phyloP scores from a whole-genome alignment of 2,888 invertebrate species.

The Lochmaea crataegi region DNA sequence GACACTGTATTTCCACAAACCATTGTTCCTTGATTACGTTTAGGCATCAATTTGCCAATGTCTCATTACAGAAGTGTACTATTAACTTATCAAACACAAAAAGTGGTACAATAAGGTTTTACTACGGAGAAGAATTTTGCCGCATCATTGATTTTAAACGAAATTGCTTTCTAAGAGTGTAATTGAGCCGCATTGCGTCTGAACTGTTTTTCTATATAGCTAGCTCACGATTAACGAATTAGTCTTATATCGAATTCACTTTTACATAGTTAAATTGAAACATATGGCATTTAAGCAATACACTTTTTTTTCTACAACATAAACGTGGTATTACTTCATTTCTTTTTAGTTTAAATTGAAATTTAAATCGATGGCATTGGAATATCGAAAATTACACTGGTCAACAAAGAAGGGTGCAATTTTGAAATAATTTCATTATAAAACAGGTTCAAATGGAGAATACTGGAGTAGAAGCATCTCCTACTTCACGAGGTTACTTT shows the following conservation, averaged over 20 bases:
- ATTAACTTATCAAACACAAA: slow-evolving; percentile 41
- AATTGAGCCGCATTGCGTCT: slow-evolving; percentile 33
- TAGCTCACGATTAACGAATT: slow-evolving; percentile 29
- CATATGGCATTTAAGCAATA: not conserved
- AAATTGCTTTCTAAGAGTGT: slow-evolving; percentile 41
- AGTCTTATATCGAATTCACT: slow-evolving; percentile 10
- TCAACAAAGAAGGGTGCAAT: not conserved
- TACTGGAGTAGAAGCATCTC: too few relatives aligned
- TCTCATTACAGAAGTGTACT: slow-evolving; percentile 37
- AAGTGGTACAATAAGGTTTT: slow-evolving; percentile 43
- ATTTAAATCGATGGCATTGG: not conserved
- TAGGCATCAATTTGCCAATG: slow-evolving; percentile 41
- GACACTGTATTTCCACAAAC: not conserved
- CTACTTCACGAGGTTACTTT: too few relatives aligned
- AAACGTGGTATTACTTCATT: not conserved
- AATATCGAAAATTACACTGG: not conserved
- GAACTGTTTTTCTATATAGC: slow-evolving; percentile 32
- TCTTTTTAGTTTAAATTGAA: not conserved
- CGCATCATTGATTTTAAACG: slow-evolving; percentile 41
- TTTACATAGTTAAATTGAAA: not conserved
- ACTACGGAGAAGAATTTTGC: slow-evolving; percentile 40
- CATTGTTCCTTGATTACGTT: slow-evolving; percentile 32
- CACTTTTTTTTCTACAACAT: not conserved
- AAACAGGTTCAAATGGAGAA: too few relatives aligned
- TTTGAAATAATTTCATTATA: not conserved